Base-by-base conservation (phyloP, 2,797 vertebrate species). In the Eurystomus glaucurus region DNA sequence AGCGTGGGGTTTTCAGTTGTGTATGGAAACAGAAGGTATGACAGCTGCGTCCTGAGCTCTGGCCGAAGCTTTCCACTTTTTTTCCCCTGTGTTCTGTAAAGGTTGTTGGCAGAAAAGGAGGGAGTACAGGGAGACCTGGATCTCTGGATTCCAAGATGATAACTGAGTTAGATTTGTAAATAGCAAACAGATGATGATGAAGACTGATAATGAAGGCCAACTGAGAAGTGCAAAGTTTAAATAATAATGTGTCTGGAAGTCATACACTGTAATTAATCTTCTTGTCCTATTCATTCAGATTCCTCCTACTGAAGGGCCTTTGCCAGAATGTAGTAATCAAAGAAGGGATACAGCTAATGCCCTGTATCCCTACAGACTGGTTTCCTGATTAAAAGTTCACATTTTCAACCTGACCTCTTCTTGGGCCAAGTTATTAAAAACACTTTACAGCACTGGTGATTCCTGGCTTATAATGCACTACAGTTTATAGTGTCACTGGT, bases 141-240 rank as follows among this genome's bases (percentile, higher is more conserved):
- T 90, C 89, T 93, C 75, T 90, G 78, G 60, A 70, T 61, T 79
- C 60, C 84, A 81, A 85, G 91, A 84, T 93, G 90, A 80, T 84
- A 95, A 92, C 90, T 82, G 72, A 85, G 48, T 87, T 96, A 87
- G 92, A 94, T 95, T 92, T 92, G 61, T 89, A 96, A 97, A 97
- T 93, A 93, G 91, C 72, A 95, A 97, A 95, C 94, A 97, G 96
- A 96, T 97, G 97, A 96, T 83, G 60, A 85, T 88, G 70, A 79
- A 92, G 69, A 75, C 85, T 95, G 90, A 89, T 97, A 94, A 97
- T 95, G 92, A 97, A 93, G 95, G 83, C 81, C 92, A 97, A 96
- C 87, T 93, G 88, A 96, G 94, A 95, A 97, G 94, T 96, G 95
- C 93, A 95, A 97, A 97, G 85, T 93, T 96, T 95, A 97, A 97